Conservation (phyloP, 2,797 vertebrate genomes). For the Thaleichthys pacificus region DNA sequence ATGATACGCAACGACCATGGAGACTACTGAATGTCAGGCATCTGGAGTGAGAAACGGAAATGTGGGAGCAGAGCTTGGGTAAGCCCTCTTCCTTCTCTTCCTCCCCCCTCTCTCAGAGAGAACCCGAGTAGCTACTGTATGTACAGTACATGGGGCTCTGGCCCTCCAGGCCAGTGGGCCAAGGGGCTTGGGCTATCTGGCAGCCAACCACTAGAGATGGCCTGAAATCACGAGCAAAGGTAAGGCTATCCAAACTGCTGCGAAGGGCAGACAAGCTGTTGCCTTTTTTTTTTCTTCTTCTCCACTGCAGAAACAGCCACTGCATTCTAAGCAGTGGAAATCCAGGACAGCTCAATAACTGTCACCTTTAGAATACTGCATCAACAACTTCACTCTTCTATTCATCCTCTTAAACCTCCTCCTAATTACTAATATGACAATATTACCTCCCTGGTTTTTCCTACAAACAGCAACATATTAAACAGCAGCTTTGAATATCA, state of each 20-base stretch:
- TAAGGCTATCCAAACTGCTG: slow-evolving; percentile 3
- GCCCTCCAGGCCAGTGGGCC: neutral
- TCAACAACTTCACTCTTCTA: neutral
- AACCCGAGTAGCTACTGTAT: slow-evolving; percentile 37
- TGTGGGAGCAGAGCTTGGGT: slow-evolving; percentile 24
- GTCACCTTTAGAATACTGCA: neutral
- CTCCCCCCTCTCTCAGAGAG: slow-evolving; percentile 1
- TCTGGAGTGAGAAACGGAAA: slow-evolving; percentile 28
- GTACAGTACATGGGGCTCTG: slow-evolving; percentile 14
- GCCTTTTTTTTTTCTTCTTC: neutral
- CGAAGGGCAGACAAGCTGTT: slow-evolving; percentile 6
- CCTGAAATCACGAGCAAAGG: neutral
- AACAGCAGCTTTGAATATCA: too few relatives aligned
- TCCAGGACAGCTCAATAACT: neutral
- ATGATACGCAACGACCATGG: slow-evolving; percentile 10
- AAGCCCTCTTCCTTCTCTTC: slow-evolving; percentile 31
- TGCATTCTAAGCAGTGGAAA: neutral
- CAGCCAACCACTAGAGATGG: neutral
- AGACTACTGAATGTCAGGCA: slow-evolving; percentile 10
- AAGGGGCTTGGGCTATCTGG: neutral
- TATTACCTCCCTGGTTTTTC: too few relatives aligned
- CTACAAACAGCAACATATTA: too few relatives aligned
- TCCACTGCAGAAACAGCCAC: neutral
- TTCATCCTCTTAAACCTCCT: neutral
- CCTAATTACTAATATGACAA: too few relatives aligned